Conservation (phyloP, 2,888 invertebrate species). For the Steinernema scapterisci region DNA sequence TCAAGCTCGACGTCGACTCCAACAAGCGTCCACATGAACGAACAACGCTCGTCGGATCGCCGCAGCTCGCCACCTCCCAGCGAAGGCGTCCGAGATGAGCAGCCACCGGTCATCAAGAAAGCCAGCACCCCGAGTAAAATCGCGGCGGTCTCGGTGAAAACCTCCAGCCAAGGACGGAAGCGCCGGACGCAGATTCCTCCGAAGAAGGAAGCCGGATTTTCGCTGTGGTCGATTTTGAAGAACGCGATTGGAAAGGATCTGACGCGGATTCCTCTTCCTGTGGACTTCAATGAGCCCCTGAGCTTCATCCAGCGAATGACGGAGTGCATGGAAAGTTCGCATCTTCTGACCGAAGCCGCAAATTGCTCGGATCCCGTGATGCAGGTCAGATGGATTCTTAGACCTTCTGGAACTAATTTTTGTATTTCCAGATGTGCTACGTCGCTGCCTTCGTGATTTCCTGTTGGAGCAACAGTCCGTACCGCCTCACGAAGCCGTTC, state of each 20-base stretch:
- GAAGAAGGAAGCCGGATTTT: not conserved
- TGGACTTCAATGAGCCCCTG: constrained; percentile 90
- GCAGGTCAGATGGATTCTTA: constrained; percentile 76
- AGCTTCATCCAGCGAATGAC: constrained; percentile 90
- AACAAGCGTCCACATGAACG: too few relatives aligned
- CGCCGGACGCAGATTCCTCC: constrained; percentile 16
- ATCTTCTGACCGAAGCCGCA: constrained; percentile 78
- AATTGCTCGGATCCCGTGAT: constrained; percentile 79
- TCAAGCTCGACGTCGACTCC: too few relatives aligned
- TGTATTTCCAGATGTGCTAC: constrained; percentile 70
- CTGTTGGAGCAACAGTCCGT: constrained; percentile 89
- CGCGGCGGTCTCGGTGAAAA: too few relatives aligned
- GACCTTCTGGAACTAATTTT: not conserved
- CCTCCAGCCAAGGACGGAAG: not conserved
- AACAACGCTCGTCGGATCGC: too few relatives aligned
- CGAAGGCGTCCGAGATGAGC: too few relatives aligned
- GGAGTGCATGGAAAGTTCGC: constrained; percentile 88
- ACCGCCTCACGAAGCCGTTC: constrained; percentile 90
- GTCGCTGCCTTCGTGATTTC: constrained; percentile 88
- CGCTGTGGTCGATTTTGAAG: constrained; percentile 13
- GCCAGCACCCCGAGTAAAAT: too few relatives aligned
- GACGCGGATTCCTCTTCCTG: constrained; percentile 93
- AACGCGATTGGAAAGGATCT: constrained; percentile 21
- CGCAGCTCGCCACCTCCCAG: too few relatives aligned
- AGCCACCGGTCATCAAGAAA: too few relatives aligned